Evolutionary conservation across 2,797 vertebrate genomes (phyloP), one percentile per base, ranked within the genome.

Genomic region (Phylloscopus collybita): DNA sequence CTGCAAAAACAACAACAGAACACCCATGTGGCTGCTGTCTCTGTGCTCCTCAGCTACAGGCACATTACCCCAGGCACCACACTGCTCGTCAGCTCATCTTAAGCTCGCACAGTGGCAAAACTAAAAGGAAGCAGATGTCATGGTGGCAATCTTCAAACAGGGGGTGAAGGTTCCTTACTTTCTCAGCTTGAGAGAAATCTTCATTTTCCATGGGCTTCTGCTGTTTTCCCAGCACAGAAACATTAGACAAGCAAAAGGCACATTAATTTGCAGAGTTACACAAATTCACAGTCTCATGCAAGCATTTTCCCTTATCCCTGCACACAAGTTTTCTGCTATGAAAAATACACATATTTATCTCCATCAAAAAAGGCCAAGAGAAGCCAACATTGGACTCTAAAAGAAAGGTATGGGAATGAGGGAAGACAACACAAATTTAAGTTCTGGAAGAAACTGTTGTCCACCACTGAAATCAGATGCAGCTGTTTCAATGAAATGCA

Each of bases 1-100:
- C 99, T 99, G 99, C 96, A 99, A 99, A 97, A 98, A 99, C 98
- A 99, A 98, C 97, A 98, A 99, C 98, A 99, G 98, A 99, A 99
- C 97, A 99, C 98, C 99, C 99, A 99, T 99, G 99, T 99, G 99
- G 99, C 99, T 97, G 95, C 97, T 96, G 98, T 98, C 98, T 99
- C 98, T 98, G 96, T 96, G 98, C 98, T 99, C 98, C 98, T 97
- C 71, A 90, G 86, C 97, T 98, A 96, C 78, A 89, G 87, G 97
- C 95, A 97, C 93, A 93, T 92, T 95, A 97, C 96, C 97, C 94
- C 97, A 95, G 96, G 97, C 92, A 97, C 94, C 94, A 96, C 90
- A 91, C 88, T 94, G 95, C 91, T 93, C 9, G 25, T 93, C 92
- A 92, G 96, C 96, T 97, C 97, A 96, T 96, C 96, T 97, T 95